A percentile compares a stretch with the other conserved stretches of the same genome.
Evolutionary conservation across 2,888 invertebrate genomes (phyloP).

Genomic region (Ephialtes manifestator): DNA sequence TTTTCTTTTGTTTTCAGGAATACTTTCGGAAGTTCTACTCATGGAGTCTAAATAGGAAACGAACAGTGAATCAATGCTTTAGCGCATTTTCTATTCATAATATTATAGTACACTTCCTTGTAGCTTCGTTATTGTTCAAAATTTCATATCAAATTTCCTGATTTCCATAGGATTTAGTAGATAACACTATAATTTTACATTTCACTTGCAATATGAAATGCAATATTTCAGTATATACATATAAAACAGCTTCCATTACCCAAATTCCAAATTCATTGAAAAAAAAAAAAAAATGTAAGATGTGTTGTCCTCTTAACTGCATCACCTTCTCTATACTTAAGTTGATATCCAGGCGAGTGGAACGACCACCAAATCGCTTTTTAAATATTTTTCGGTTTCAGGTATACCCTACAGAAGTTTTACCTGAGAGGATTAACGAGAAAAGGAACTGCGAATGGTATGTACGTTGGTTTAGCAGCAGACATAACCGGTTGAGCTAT

Average conservation of each 20-base stretch:
- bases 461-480: conserved; percentile 35
- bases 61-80: background rate
- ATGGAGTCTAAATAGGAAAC: background rate
- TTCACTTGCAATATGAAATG: no score
- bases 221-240: no score
- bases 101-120: no score
- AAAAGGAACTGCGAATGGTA: conserved; percentile 27
- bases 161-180: no score
- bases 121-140: no score
- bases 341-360: conserved; percentile 54
- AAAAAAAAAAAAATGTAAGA: background rate
- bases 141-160: no score
- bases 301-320: conserved; percentile 1
- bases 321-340: conserved; percentile 1
- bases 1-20: conserved; percentile 6
- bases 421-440: background rate
- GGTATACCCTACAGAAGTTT: conserved; percentile 30
- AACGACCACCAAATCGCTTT: conserved; percentile 1
- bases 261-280: no score
- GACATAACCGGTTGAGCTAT: conserved; percentile 64
- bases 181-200: no score
- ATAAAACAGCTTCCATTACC: no score
- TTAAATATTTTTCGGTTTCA: background rate
- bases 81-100: no score
- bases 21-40: conserved; percentile 13